These are phyloP conservation scores for Corythornis madagascariensis DNA, from an alignment of 2,113 vertebrate genomes.

Conservation along the genomic window DNA sequence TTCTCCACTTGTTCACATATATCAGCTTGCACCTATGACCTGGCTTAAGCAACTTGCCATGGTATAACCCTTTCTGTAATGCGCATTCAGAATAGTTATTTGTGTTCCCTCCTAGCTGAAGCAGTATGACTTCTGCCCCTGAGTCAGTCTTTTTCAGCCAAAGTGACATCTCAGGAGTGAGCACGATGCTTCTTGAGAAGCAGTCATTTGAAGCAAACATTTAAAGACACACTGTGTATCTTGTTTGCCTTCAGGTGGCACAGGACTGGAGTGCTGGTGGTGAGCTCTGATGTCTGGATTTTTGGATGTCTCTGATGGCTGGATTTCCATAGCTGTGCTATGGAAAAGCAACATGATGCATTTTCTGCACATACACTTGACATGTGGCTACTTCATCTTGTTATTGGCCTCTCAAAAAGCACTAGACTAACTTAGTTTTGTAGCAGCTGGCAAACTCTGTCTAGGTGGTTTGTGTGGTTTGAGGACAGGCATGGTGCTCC, in stretches of 20 bases:
- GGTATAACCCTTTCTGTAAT: background rate
- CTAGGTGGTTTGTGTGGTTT: background rate
- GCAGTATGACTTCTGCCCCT: rapidly evolving
- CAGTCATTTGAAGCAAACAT: background rate
- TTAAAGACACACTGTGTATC: background rate
- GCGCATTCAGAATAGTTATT: background rate
- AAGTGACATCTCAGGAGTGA: background rate
- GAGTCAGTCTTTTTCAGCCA: background rate
- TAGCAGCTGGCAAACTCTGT: background rate
- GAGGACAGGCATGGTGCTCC: background rate
- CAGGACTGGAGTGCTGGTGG: background rate
- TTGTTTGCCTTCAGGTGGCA: background rate
- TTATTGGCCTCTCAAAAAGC: background rate
- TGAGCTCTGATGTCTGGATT: background rate
- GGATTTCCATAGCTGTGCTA: background rate
- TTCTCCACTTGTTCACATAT: background rate
- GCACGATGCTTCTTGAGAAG: background rate
- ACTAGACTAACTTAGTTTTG: background rate
- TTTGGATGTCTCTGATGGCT: background rate
- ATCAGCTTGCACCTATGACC: background rate
- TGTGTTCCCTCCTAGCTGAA: background rate
- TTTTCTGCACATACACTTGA: background rate
- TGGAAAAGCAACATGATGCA: background rate
- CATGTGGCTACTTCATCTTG: background rate
- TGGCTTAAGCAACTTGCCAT: background rate